These are phyloP conservation scores for Onychostoma macrolepis DNA, from an alignment of 2,113 vertebrate genomes.

Conservation along the genomic window DNA sequence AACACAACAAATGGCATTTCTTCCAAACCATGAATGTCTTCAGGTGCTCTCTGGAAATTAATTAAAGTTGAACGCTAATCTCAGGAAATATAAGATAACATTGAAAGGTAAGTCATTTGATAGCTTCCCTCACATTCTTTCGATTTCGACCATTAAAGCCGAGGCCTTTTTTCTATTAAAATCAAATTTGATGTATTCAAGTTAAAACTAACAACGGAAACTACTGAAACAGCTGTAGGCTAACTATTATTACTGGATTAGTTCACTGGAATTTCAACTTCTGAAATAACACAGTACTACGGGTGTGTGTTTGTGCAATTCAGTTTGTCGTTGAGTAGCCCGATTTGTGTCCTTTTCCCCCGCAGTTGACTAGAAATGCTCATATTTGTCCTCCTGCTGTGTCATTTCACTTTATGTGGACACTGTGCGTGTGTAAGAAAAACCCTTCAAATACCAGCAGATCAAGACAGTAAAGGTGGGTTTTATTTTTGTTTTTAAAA, in stretches of 20 bases:
- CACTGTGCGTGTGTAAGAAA: slow-evolving; percentile 71
- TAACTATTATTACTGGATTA: not conserved
- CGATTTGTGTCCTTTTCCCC: slow-evolving; percentile 27
- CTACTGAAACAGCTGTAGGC: not conserved
- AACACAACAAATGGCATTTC: not conserved
- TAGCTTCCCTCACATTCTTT: not conserved
- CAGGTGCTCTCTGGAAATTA: not conserved
- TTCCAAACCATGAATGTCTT: not conserved
- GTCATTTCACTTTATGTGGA: slow-evolving; percentile 71
- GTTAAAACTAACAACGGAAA: not conserved
- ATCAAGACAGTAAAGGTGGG: slow-evolving; percentile 72
- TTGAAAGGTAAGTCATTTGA: slow-evolving; percentile 3
- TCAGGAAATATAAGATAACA: not conserved
- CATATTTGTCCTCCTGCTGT: slow-evolving; percentile 72
- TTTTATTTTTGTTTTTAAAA: too few species aligned
- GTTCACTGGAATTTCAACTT: not conserved
- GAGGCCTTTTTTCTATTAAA: not conserved
- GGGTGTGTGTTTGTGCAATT: not conserved
- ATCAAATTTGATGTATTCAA: not conserved
- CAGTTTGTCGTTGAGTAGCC: not conserved
- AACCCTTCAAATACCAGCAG: slow-evolving; percentile 37
- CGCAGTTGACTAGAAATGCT: slow-evolving; percentile 78
- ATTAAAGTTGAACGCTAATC: not conserved
- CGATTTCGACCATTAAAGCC: not conserved
- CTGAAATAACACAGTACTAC: too few species aligned